Evolutionary conservation across 2,888 invertebrate species (phyloP), one percentile per base, ranked within the genome.

Genomic region (Callyntrura guangdongensis): DNA sequence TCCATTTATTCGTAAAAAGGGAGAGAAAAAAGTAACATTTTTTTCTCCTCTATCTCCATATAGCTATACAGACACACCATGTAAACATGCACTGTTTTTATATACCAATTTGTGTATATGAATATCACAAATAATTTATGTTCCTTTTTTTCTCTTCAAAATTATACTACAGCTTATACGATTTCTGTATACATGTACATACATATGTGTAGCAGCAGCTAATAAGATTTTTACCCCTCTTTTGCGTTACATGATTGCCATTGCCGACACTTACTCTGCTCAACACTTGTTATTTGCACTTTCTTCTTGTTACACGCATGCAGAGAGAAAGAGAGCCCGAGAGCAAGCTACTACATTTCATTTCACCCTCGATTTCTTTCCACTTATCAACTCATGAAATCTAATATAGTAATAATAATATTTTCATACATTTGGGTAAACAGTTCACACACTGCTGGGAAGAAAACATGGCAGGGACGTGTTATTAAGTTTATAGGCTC

Each of bases 361-460:
- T 92, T 93, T 93, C 93, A 92, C 91, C 92, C 92, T 92, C 93
- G 91, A 93, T 93, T 92, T 91, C 93, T 93, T 93, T 93, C 93
- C 93, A 93, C 93, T 93, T 93, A 93, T 93, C 93, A 93, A 91
- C 92, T 93, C 92, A 86, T 87, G 92, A 93, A 92, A 93, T 93
- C 93, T 92, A 93, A 93, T 93, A 79, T 67, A 49, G 67, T 72
- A 72, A 53, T 61, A 61, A 82, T 85, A 85, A 85, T 89, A 93
- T 93, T 92, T 93, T 92, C 91, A 90, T 93, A 88, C 91, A 90
- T 93, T 87, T 89, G 90, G 85, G 90, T 90, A 56, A 79, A 85
- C 72, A 81, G 36, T 81, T 81, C 90, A 86, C 72, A 72, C 69
- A 69, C n/a, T 20, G 45, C 74, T 47, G 20, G 74, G 2, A 74